phyloP scores from a whole-genome alignment of 1,140 invertebrate species.

The Drosophila bocqueti region DNA sequence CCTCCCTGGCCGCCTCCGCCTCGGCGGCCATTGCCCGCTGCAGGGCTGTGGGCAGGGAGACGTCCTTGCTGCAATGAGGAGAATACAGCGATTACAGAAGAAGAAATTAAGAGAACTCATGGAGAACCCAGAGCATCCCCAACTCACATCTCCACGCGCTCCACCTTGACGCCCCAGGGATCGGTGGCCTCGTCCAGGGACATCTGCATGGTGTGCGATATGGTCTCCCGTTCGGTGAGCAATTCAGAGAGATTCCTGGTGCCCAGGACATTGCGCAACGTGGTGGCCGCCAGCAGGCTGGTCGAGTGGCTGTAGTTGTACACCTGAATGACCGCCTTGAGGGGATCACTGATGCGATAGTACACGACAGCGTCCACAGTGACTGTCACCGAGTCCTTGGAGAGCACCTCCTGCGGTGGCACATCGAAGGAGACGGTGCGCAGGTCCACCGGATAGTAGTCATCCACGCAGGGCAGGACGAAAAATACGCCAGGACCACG shows the following conservation, averaged over 20 bases:
- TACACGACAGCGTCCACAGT: constrained; percentile 97
- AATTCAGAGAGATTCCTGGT: constrained; percentile 92
- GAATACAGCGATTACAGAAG: not conserved
- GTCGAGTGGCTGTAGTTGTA: constrained; percentile 93
- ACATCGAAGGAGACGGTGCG: constrained; percentile 89
- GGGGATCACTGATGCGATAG: constrained; percentile 92
- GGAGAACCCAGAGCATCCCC: too few relatives aligned
- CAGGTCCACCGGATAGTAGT: constrained; percentile 94
- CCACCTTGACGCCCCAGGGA: constrained; percentile 98
- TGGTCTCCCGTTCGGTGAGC: constrained; percentile 93
- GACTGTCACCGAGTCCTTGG: constrained; percentile 96
- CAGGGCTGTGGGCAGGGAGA: constrained; percentile 92
- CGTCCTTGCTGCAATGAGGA: constrained; percentile 90
- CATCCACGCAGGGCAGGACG: constrained; percentile 95
- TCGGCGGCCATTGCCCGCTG: constrained; percentile 95
- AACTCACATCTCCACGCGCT: constrained; percentile 97
- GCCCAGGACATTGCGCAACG: constrained; percentile 95
- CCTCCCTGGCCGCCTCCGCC: constrained; percentile 91
- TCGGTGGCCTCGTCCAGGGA: constrained; percentile 92
- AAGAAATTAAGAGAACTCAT: too few relatives aligned
- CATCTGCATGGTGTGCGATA: constrained; percentile 87
- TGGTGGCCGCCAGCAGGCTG: constrained; percentile 93
- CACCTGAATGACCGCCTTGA: constrained; percentile 93
- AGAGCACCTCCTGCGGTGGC: constrained; percentile 90
- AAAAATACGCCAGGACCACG: constrained; percentile 94